phyloP scores from a whole-genome alignment of 1,140 invertebrate genomes.

The Asobara japonica region DNA sequence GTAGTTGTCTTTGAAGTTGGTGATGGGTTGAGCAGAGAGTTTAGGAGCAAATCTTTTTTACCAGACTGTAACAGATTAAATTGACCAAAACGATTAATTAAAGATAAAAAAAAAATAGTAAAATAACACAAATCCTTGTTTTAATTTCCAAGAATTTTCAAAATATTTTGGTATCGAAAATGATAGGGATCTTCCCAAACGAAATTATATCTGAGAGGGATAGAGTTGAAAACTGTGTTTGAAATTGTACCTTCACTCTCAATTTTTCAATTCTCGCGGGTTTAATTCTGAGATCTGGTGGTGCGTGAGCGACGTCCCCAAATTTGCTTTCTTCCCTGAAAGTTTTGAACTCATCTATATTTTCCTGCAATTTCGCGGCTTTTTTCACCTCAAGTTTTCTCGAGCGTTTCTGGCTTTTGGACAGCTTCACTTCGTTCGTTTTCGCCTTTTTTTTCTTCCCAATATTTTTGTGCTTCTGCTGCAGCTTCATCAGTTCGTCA shows the following conservation, averaged over 20 bases:
- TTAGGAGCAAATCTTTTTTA: slow-evolving; percentile 68
- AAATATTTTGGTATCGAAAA: too few relatives aligned
- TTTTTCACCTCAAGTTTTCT: slow-evolving; percentile 64
- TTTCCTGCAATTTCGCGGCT: slow-evolving; percentile 52
- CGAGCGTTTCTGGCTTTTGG: slow-evolving; percentile 63
- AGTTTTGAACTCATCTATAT: slow-evolving; percentile 56
- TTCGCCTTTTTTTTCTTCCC: slow-evolving; percentile 61
- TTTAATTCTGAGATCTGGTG: slow-evolving; percentile 67
- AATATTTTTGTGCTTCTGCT: slow-evolving; percentile 58
- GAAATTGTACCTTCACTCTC: slow-evolving; percentile 58
- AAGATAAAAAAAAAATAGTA: too few relatives aligned
- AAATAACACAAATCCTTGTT: too few relatives aligned
- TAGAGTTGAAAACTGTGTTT: background rate
- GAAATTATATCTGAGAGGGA: too few relatives aligned
- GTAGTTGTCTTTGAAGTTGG: slow-evolving; percentile 27
- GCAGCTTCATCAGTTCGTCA: slow-evolving; percentile 59
- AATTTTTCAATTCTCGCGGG: slow-evolving; percentile 63
- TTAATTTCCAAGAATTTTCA: too few relatives aligned
- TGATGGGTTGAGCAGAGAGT: slow-evolving; percentile 57
- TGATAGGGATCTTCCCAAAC: too few relatives aligned
- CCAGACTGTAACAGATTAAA: slow-evolving; percentile 69
- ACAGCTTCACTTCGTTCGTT: slow-evolving; percentile 50
- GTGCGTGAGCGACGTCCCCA: slow-evolving; percentile 75
- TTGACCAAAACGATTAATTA: too few relatives aligned
- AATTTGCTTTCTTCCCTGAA: slow-evolving; percentile 72